phyloP scores from a whole-genome alignment of 1,140 invertebrate species.

The Microplitis demolitor region DNA sequence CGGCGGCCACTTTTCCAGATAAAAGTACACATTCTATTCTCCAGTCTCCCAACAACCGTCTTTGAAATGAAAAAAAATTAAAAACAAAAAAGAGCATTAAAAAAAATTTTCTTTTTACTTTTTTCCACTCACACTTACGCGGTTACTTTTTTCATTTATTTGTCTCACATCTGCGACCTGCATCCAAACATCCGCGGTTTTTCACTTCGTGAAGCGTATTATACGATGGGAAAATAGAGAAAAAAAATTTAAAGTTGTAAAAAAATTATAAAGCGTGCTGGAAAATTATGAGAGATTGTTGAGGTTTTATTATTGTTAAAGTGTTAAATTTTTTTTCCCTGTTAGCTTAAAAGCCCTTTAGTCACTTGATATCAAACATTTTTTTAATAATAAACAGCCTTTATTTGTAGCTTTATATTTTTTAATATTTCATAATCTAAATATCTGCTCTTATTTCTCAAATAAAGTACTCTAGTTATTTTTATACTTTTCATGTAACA shows the following conservation, averaged over 20 bases:
- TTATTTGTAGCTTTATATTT: too few species aligned
- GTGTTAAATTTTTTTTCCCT: not conserved
- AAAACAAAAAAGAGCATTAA: not conserved
- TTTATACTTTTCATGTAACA: too few species aligned
- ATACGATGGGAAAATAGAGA: not conserved
- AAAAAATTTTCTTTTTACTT: not conserved
- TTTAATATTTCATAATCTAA: too few species aligned
- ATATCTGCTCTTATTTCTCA: too few species aligned
- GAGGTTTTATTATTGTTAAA: not conserved
- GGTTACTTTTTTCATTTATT: not conserved
- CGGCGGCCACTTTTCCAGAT: conserved; percentile 38
- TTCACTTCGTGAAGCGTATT: not conserved
- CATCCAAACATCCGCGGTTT: conserved; percentile 4
- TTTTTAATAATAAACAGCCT: not conserved
- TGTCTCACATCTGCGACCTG: conserved; percentile 5
- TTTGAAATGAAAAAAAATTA: too few species aligned
- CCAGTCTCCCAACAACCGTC: not conserved
- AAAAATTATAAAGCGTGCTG: not conserved
- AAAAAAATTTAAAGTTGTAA: not conserved
- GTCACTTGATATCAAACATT: not conserved
- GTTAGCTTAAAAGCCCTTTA: not conserved
- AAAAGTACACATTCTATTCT: conserved; percentile 24
- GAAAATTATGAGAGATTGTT: conserved; percentile 1
- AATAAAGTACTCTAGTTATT: too few species aligned
- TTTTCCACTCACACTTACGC: not conserved